Conservation (phyloP, 2,888 invertebrate genomes). For the Masnerella sp. region DNA sequence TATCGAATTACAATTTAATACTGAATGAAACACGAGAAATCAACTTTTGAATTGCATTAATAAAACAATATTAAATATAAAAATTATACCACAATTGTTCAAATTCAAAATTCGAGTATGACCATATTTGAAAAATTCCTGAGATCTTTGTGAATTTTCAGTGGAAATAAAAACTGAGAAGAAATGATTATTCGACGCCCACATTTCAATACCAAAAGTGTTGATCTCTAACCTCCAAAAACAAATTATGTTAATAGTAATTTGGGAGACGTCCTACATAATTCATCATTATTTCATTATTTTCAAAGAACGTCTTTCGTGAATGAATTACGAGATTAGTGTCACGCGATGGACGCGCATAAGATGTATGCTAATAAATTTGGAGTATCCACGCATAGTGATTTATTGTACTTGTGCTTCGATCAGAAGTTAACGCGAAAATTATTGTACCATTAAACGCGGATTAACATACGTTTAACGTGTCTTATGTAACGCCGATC, state of each 20-base stretch:
- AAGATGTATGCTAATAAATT: constrained; percentile 33
- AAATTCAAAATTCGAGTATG: background rate
- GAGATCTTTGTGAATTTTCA: background rate
- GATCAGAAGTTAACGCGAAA: constrained; percentile 50
- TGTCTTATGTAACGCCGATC: constrained; percentile 15
- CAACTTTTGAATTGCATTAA: no score
- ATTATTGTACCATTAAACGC: constrained; percentile 44
- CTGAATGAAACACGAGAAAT: no score
- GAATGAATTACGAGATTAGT: constrained; percentile 48
- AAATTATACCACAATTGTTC: background rate
- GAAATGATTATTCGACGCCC: constrained; percentile 36
- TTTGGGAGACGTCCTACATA: constrained; percentile 40
- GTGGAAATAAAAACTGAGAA: constrained; percentile 3
- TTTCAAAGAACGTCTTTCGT: constrained; percentile 33
- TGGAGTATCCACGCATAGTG: constrained; percentile 26
- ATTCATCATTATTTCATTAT: constrained; percentile 54
- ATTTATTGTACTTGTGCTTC: constrained; percentile 29
- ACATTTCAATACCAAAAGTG: constrained; percentile 47
- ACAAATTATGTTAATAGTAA: constrained; percentile 49
- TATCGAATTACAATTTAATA: no score
- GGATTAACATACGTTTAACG: constrained; percentile 37
- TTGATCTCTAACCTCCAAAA: constrained; percentile 43
- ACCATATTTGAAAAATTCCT: no score
- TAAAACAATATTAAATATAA: no score
- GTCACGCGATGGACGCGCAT: constrained; percentile 26